Conservation (phyloP, 1,140 invertebrate species). For the Oreohelix idahoensis region DNA sequence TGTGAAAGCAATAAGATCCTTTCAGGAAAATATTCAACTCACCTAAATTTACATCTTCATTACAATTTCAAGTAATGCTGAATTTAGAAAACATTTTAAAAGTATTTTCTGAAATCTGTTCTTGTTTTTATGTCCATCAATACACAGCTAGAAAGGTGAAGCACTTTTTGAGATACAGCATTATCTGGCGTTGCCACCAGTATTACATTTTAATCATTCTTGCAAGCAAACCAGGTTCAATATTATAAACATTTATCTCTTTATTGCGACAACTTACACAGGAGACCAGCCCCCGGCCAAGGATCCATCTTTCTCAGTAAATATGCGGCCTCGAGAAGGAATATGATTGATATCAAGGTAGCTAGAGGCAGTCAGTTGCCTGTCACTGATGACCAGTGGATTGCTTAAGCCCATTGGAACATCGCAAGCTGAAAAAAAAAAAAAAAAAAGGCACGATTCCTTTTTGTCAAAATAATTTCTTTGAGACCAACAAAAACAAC, state of each 20-base stretch:
- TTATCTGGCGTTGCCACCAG: too few relatives aligned
- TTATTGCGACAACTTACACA: slow-evolving; percentile 43
- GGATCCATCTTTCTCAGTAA: slow-evolving; percentile 50
- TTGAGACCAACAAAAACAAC: too few relatives aligned
- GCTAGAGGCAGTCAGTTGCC: slow-evolving; percentile 54
- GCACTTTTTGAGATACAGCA: too few relatives aligned
- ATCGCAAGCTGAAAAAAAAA: slow-evolving; percentile 56
- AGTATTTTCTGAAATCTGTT: too few relatives aligned
- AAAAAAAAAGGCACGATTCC: not conserved
- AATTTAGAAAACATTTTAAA: not conserved
- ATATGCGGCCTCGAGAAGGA: slow-evolving; percentile 54
- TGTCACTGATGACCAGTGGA: slow-evolving; percentile 45
- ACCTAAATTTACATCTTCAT: not conserved
- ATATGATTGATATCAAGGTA: slow-evolving; percentile 47
- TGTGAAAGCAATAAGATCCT: slow-evolving; percentile 33
- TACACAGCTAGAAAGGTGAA: too few relatives aligned
- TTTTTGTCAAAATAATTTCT: not conserved
- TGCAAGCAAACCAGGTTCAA: too few relatives aligned
- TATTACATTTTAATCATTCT: too few relatives aligned
- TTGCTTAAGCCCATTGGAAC: slow-evolving; percentile 61
- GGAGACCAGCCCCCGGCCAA: slow-evolving; percentile 60
- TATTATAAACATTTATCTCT: too few relatives aligned
- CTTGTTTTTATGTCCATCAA: too few relatives aligned
- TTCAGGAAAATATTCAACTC: not conserved
- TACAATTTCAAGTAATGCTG: not conserved